Base-by-base conservation (phyloP, 2,888 invertebrate genomes). In the Oscheius sp. region DNA sequence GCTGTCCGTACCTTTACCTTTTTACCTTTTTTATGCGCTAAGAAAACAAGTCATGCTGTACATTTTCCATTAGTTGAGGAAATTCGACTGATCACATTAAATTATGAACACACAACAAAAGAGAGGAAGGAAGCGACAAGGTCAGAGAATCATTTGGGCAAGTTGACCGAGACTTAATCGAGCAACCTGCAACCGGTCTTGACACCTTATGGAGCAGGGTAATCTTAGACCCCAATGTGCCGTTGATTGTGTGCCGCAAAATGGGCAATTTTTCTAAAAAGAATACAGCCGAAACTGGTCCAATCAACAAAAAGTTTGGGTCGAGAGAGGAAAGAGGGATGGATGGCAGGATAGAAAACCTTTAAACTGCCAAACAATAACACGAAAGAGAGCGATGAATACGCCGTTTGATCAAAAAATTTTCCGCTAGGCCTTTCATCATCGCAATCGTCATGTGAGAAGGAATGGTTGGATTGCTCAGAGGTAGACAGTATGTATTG, bases 271-370 rank as follows among this genome's bases (percentile, higher is more conserved):
- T 61, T 61, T 61, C 61, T 41, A 41, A 58, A 58, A 27, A 58
- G 35, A 61, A 61, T 43, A 43, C 61, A 61, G 43, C 43, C n/a
- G 18, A 18, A 61, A 61, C 61, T 43, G 61, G 61, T 61, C 41
- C 61, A 61, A 43, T 61, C 61, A 61, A 21, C 9, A 61, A 61
- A 61, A 18, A 18, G 49, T 49, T 49, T 29, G 58, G 49, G 53
- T 35, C 58, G 58, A 58, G 58, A 58, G 58, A 23, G 58, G 49
- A 35, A 35, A 35, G 35, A 9, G 35, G 9, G 35, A 35, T 3
- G 35, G 5, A 35, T 35, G 9, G 35, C 35, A 35, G 5, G 9
- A 35, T 6, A 35, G 9, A 3, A 9, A 35, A 3, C 9, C 9
- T 35, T 9, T 35, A 35, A 35, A 35, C 35, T 6, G 35, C 35